phyloP scores from a whole-genome alignment of 2,797 vertebrate genomes.

The Gila robusta region DNA sequence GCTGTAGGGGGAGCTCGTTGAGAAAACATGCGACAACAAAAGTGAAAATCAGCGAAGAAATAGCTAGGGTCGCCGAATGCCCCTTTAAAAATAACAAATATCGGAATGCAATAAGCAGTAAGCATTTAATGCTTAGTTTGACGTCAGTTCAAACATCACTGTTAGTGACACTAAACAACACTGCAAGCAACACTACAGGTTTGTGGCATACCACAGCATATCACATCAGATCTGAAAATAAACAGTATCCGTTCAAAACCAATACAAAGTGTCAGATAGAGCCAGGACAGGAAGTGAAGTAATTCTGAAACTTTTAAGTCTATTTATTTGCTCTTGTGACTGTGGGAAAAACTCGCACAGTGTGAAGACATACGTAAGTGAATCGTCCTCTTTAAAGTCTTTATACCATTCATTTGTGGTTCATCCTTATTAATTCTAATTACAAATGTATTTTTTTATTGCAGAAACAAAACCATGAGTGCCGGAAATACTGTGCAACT shows the following conservation, averaged over 20 bases:
- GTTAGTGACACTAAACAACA: not conserved
- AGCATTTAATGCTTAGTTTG: not conserved
- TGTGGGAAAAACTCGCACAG: not conserved
- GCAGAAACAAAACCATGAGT: not conserved
- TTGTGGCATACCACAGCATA: not conserved
- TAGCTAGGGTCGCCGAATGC: too few relatives aligned
- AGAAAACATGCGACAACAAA: too few relatives aligned
- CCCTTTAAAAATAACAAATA: not conserved
- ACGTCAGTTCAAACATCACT: not conserved
- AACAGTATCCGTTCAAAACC: not conserved
- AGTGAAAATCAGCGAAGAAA: too few relatives aligned
- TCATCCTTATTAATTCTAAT: not conserved
- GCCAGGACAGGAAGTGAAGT: not conserved
- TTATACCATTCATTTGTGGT: not conserved
- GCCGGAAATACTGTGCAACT: not conserved
- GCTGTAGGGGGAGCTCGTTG: too few relatives aligned
- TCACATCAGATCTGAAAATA: not conserved
- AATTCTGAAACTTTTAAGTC: not conserved
- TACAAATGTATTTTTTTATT: not conserved
- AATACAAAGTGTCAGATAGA: too few relatives aligned
- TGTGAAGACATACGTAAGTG: not conserved
- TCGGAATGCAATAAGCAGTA: not conserved
- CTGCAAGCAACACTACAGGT: too few relatives aligned
- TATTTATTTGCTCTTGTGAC: not conserved
- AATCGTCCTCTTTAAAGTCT: not conserved